A percentile compares a stretch with the other conserved stretches of the same genome.
Conservation (phyloP, 2,113 vertebrate genomes). For the Zosterops borbonicus region DNA sequence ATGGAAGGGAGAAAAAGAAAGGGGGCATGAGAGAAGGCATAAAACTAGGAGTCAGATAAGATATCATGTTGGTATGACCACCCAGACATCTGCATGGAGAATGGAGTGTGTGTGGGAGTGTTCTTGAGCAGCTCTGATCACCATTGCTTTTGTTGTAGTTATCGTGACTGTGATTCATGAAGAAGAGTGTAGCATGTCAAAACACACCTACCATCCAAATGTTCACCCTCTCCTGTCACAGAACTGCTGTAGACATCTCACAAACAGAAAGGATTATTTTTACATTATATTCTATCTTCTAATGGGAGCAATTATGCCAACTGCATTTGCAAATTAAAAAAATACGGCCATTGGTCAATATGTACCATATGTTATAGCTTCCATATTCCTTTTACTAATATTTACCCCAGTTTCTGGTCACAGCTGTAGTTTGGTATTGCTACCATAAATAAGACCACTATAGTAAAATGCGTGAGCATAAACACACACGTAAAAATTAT, state of each 20-base stretch:
- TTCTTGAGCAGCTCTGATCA: neutral
- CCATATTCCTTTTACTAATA: neutral
- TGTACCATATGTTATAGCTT: neutral
- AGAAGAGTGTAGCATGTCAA: neutral
- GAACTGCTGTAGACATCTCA: neutral
- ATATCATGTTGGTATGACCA: neutral
- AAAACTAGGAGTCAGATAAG: neutral
- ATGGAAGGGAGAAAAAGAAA: neutral
- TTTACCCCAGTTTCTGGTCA: neutral
- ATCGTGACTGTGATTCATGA: neutral
- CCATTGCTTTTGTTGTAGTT: neutral
- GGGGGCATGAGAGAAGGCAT: neutral
- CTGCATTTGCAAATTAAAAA: neutral
- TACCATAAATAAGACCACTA: neutral
- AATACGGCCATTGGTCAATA: neutral
- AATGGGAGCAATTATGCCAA: neutral
- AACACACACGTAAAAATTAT: rapidly evolving
- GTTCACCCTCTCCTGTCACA: neutral
- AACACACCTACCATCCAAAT: conserved; percentile 32
- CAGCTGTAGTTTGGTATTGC: neutral
- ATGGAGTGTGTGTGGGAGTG: neutral
- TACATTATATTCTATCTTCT: neutral
- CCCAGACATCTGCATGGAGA: neutral
- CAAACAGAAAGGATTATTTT: neutral
- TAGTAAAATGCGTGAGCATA: neutral